A percentile compares a stretch with the other conserved stretches of the same genome.
Evolutionary conservation across 2,888 invertebrate species (phyloP).

Genomic region (Ormia ochracea): DNA sequence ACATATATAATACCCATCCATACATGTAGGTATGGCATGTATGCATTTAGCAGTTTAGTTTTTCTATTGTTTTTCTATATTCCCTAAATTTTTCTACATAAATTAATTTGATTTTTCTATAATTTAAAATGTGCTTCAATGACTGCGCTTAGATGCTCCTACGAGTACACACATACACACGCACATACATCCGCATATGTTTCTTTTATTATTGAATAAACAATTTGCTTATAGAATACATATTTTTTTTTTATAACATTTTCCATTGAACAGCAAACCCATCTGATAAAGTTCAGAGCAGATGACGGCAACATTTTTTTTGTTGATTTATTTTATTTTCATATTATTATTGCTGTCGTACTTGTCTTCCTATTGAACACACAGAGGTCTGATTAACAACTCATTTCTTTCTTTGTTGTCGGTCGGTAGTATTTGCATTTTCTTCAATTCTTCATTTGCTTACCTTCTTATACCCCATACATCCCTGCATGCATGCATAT

Average conservation of each 20-base stretch:
- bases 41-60: too few species aligned
- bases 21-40: too few species aligned
- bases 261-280: not conserved
- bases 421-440: not conserved
- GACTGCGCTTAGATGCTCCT: too few species aligned
- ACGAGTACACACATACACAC: too few species aligned
- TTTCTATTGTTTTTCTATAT: not conserved
- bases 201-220: constrained; percentile 19
- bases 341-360: not conserved
- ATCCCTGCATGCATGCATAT: too few species aligned
- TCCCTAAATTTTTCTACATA: not conserved
- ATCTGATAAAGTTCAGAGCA: constrained; percentile 17
- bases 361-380: not conserved
- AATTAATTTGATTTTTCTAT: not conserved
- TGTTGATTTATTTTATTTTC: constrained; percentile 10
- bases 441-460: constrained; percentile 1
- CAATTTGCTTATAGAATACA: not conserved
- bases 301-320: constrained; percentile 41
- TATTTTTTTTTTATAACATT: constrained; percentile 6
- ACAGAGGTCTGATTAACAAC: constrained; percentile 37
- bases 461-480: not conserved
- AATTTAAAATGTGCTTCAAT: not conserved
- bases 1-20: too few species aligned
- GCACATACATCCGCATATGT: not conserved
- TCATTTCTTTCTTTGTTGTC: constrained; percentile 43